Evolutionary conservation across 2,888 invertebrate genomes (phyloP).

Genomic region (Achlya flavicornis): DNA sequence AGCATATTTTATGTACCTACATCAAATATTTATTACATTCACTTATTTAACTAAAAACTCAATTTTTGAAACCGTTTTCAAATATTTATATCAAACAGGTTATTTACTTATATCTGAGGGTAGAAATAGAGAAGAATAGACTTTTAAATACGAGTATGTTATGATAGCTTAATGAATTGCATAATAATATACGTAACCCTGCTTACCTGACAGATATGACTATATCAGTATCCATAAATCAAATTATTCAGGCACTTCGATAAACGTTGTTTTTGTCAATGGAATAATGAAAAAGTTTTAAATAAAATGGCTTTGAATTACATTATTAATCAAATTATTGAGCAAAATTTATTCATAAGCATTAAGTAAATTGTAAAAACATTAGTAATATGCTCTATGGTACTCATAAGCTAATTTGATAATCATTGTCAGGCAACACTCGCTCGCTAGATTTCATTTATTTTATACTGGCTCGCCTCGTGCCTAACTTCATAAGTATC

Average conservation of each 20-base stretch:
- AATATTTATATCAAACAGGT: background rate
- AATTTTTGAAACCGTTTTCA: background rate
- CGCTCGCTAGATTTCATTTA: background rate
- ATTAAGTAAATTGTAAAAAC: background rate
- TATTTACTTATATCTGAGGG: background rate
- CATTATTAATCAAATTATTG: background rate
- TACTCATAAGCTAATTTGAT: background rate
- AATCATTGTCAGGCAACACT: slow-evolving; percentile 1
- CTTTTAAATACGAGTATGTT: slow-evolving; percentile 12
- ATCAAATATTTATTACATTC: background rate
- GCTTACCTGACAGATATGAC: slow-evolving; percentile 69
- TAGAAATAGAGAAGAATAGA: background rate
- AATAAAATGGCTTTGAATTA: background rate
- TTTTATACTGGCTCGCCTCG: background rate
- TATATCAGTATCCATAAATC: slow-evolving; percentile 30
- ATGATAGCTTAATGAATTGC: background rate
- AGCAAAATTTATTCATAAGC: background rate
- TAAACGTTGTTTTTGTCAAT: slow-evolving; percentile 22
- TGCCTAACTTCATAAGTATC: slow-evolving; percentile 12
- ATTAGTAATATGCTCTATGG: background rate
- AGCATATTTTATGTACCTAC: background rate
- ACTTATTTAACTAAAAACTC: background rate
- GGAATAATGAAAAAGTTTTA: background rate
- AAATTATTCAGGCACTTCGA: slow-evolving; percentile 52
- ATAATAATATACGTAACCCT: slow-evolving; percentile 59